Evolutionary conservation across 2,113 vertebrate genomes (phyloP).

Genomic region (Lathamus discolor): DNA sequence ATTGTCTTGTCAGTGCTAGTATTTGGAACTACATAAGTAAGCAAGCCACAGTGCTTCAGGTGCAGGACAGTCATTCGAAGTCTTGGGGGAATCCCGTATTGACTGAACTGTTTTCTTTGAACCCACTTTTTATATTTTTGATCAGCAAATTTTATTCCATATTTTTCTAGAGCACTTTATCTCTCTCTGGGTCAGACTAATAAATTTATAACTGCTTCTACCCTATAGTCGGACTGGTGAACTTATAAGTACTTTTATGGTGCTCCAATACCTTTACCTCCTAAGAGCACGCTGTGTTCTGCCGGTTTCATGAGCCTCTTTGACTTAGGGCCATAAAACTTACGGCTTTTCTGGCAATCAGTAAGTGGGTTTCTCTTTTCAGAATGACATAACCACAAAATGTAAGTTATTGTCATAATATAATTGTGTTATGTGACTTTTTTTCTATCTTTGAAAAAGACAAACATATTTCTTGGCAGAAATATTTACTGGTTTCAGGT

Average conservation of each 20-base stretch:
- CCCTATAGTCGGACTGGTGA: neutral
- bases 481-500: neutral
- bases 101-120: neutral
- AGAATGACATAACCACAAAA: neutral
- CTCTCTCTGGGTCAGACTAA: neutral
- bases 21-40: neutral
- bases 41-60: neutral
- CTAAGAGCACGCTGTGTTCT: neutral
- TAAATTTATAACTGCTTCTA: neutral
- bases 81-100: neutral
- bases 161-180: neutral
- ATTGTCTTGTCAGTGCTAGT: neutral
- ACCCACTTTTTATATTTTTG: neutral
- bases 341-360: neutral
- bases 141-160: neutral
- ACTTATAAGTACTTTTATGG: neutral
- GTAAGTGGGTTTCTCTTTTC: neutral
- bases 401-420: neutral
- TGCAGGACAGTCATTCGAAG: neutral
- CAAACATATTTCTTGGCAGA: neutral
- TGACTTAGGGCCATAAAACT: neutral
- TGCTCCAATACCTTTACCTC: neutral
- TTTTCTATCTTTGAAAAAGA: neutral
- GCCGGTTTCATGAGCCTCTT: neutral
- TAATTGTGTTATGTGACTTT: neutral